phyloP scores from a whole-genome alignment of 2,113 vertebrate species.

The Zeus faber region DNA sequence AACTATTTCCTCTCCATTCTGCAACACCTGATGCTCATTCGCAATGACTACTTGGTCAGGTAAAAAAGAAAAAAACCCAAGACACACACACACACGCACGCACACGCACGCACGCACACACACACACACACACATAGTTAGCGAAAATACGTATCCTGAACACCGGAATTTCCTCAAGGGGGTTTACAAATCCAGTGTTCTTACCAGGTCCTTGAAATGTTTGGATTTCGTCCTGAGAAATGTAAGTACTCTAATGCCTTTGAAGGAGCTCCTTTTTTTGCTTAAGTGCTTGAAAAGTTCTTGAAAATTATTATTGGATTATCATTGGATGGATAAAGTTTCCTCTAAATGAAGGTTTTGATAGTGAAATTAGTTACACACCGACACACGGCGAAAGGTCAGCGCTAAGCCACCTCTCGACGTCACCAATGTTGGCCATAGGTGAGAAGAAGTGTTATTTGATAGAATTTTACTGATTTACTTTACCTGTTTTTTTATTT shows the following conservation, averaged over 20 bases:
- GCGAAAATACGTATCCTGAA: too few relatives aligned
- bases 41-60: constrained; percentile 92
- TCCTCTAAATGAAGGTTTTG: too few relatives aligned
- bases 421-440: constrained; percentile 19
- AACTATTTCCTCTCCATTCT: constrained; percentile 92
- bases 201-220: too few relatives aligned
- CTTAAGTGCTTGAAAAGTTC: too few relatives aligned
- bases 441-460: too few relatives aligned
- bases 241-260: background rate
- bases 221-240: too few relatives aligned
- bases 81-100: background rate
- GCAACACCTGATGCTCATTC: constrained; percentile 92
- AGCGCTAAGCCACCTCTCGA: constrained; percentile 17
- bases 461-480: too few relatives aligned
- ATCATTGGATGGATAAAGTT: too few relatives aligned
- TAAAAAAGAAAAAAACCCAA: too few relatives aligned
- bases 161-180: background rate
- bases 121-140: background rate
- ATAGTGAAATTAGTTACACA: background rate
- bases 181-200: too few relatives aligned
- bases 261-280: background rate
- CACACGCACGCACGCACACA: background rate
- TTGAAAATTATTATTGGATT: background rate
- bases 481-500: too few relatives aligned
- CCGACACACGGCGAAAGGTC: background rate